A percentile compares a stretch with the other conserved stretches of the same genome.
These are phyloP conservation scores for Acleris literana DNA, from an alignment of 2,888 invertebrate genomes.

Conservation along the genomic window DNA sequence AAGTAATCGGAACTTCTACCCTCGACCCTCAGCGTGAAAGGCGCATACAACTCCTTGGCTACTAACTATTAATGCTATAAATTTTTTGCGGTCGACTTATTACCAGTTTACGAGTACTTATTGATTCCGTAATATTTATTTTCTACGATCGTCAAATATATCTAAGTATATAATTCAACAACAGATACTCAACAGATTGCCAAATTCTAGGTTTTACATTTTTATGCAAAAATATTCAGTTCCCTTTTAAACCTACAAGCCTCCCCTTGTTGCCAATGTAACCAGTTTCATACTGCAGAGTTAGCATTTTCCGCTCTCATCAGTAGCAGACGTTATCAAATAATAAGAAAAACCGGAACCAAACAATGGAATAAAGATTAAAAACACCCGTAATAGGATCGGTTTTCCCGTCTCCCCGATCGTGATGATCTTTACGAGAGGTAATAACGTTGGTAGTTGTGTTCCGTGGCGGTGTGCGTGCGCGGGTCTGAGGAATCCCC, in stretches of 20 bases:
- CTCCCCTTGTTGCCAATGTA: neutral
- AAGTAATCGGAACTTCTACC: too few relatives aligned
- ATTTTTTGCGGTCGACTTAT: too few relatives aligned
- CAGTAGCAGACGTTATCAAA: conserved; percentile 43
- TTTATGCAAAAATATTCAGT: too few relatives aligned
- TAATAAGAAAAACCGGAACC: conserved; percentile 39
- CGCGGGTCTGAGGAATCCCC: conserved; percentile 66
- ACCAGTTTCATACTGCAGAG: conserved; percentile 13
- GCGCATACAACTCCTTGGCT: neutral
- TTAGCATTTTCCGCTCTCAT: conserved; percentile 31
- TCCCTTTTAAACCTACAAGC: too few relatives aligned
- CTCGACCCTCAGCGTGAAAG: too few relatives aligned
- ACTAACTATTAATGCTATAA: neutral
- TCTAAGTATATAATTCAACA: too few relatives aligned
- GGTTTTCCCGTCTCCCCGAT: conserved; percentile 47
- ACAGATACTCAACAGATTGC: too few relatives aligned
- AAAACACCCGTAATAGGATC: conserved; percentile 48
- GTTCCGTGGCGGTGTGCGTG: conserved; percentile 55
- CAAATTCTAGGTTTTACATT: too few relatives aligned
- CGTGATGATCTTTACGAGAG: conserved; percentile 44
- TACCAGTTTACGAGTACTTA: too few relatives aligned
- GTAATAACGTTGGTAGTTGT: conserved; percentile 45
- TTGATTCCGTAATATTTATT: too few relatives aligned
- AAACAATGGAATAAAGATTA: conserved; percentile 50
- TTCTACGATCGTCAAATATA: too few relatives aligned